These are phyloP conservation scores for Mastacembelus armatus DNA, from an alignment of 2,797 vertebrate species.

Conservation along the genomic window DNA sequence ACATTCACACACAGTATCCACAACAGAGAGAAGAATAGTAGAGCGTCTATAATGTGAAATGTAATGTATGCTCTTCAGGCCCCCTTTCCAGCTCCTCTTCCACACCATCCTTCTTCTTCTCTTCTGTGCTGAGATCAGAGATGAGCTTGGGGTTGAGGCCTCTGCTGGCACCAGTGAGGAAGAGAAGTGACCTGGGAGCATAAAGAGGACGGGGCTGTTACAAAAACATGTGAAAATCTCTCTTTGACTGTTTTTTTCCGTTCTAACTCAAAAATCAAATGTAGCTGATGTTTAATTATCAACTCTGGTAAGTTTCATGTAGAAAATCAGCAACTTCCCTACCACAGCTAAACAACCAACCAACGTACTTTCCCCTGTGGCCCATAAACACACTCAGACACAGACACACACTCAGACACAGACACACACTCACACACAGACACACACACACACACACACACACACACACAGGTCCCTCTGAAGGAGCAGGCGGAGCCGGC, in stretches of 20 bases:
- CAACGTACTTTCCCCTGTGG: conserved; percentile 55
- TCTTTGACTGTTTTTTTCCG: conserved; percentile 4
- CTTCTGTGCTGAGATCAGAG: conserved; percentile 46
- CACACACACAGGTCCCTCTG: conserved; percentile 81
- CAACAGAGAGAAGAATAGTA: conserved; percentile 38
- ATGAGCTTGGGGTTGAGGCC: conserved; percentile 51
- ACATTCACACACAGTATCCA: conserved; percentile 12
- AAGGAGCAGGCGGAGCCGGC: conserved; percentile 92
- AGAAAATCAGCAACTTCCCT: conserved; percentile 52
- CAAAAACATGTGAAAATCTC: conserved; percentile 17
- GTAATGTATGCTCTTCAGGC: conserved; percentile 64
- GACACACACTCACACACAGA: conserved; percentile 24
- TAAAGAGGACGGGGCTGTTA: conserved; percentile 9
- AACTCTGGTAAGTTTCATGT: conserved; percentile 28
- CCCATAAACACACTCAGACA: conserved; percentile 15
- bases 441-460: conserved; percentile 24
- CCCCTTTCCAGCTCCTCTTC: conserved; percentile 63
- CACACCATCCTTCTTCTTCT: conserved; percentile 40
- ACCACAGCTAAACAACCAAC: conserved; percentile 63
- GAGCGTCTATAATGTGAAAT: conserved; percentile 62
- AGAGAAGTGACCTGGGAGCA: conserved; percentile 12
- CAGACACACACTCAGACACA: conserved; percentile 20
- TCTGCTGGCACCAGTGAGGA: conserved; percentile 24
- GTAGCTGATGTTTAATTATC: conserved; percentile 24
- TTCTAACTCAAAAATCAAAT: conserved; percentile 23